Conservation (phyloP, 1,140 invertebrate species). For the Diplogasteroides magnus region DNA sequence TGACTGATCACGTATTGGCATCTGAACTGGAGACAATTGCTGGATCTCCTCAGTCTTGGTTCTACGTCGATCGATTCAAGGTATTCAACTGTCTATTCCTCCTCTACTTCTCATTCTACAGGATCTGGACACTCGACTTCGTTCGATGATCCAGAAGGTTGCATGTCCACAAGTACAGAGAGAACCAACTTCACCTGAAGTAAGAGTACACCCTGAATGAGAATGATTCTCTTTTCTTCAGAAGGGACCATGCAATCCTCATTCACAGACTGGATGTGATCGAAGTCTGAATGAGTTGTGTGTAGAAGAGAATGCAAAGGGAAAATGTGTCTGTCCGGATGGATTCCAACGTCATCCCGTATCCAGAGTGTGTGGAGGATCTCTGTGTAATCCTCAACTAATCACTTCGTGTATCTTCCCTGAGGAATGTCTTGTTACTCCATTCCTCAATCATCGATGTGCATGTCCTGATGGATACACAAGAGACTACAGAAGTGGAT, state of each 20-base stretch:
- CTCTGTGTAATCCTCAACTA: slow-evolving; percentile 35
- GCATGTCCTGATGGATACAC: slow-evolving; percentile 45
- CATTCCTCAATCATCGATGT: slow-evolving; percentile 47
- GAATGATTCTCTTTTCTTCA: not conserved
- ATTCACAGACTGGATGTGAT: slow-evolving; percentile 53
- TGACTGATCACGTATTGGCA: slow-evolving; percentile 53
- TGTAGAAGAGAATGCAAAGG: slow-evolving; percentile 34
- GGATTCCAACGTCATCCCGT: slow-evolving; percentile 48
- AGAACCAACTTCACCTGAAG: not conserved
- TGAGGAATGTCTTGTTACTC: slow-evolving; percentile 44
- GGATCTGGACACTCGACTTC: slow-evolving; percentile 51
- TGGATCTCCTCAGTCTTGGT: slow-evolving; percentile 53
- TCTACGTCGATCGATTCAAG: slow-evolving; percentile 55
- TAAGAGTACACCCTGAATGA: not conserved
- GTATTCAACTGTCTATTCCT: not conserved
- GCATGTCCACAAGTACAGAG: slow-evolving; percentile 40
- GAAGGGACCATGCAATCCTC: slow-evolving; percentile 39
- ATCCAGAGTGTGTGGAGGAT: slow-evolving; percentile 48
- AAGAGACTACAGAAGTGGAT: slow-evolving; percentile 41
- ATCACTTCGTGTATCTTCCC: slow-evolving; percentile 51
- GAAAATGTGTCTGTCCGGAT: slow-evolving; percentile 44
- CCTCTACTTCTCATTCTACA: not conserved
- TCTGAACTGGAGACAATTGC: slow-evolving; percentile 51
- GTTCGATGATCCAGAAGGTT: slow-evolving; percentile 51
- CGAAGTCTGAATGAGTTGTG: slow-evolving; percentile 50